Evolutionary conservation across 2,888 invertebrate species (phyloP).

Genomic region (Folsomia manolachei): DNA sequence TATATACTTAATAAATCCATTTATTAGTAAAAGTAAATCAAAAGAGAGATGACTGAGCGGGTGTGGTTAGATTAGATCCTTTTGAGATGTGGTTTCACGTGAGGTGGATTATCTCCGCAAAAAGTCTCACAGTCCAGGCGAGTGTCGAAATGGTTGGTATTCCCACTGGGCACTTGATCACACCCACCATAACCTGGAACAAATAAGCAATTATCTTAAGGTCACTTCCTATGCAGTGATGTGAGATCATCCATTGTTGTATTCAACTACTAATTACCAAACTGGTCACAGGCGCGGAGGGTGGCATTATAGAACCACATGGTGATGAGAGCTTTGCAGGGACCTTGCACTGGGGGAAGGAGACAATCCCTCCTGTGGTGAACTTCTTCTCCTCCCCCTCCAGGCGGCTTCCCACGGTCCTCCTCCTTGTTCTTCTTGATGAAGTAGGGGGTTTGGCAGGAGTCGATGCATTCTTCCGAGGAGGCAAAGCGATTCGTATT

Average conservation of each 20-base stretch:
- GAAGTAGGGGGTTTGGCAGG: constrained; percentile 22
- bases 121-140: constrained; percentile 15
- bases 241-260: too few relatives aligned
- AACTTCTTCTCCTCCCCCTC: neutral
- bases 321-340: constrained; percentile 20
- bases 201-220: too few relatives aligned
- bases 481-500: constrained; percentile 17
- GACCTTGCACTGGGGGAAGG: neutral
- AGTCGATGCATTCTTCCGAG: constrained; percentile 26
- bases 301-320: constrained; percentile 17
- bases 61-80: too few relatives aligned
- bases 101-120: constrained; percentile 3
- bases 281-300: neutral
- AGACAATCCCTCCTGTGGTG: constrained; percentile 5
- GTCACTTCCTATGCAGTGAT: too few relatives aligned
- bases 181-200: constrained; percentile 24
- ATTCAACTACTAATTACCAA: neutral
- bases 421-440: constrained; percentile 13
- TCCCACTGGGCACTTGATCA: constrained; percentile 7
- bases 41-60: too few relatives aligned
- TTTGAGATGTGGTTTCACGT: too few relatives aligned
- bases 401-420: neutral
- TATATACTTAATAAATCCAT: too few relatives aligned
- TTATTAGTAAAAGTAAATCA: too few relatives aligned
- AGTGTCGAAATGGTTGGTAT: constrained; percentile 16